Evolutionary conservation across 1,140 invertebrate genomes (phyloP).

Genomic region (Leptestheria dahalacensis): DNA sequence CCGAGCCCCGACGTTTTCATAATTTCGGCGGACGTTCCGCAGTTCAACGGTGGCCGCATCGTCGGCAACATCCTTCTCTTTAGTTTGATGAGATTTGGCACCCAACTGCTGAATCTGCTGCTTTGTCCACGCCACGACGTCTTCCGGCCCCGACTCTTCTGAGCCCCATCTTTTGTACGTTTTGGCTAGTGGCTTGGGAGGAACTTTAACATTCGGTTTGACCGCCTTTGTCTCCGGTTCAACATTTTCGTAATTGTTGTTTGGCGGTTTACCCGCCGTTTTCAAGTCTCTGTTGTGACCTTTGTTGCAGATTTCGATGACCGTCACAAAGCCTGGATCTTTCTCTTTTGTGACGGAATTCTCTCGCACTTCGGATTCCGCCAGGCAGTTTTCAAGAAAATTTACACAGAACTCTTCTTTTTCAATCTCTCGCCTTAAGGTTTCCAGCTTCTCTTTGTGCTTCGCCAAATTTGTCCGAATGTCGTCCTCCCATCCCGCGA

Average conservation of each 20-base stretch:
- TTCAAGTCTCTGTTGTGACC: constrained; percentile 21
- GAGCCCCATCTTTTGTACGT: constrained; percentile 2
- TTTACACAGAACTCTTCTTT: constrained; percentile 81
- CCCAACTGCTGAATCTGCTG: constrained; percentile 14
- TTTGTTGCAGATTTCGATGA: constrained; percentile 17
- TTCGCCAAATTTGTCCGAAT: constrained; percentile 70
- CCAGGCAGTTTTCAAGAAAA: constrained; percentile 63
- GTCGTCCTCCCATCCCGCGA: constrained; percentile 71
- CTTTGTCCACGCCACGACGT: constrained; percentile 12
- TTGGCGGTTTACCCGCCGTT: constrained; percentile 24
- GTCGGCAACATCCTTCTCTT: not conserved
- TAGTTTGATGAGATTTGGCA: not conserved
- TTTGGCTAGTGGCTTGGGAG: not conserved
- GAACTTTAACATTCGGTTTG: constrained; percentile 1
- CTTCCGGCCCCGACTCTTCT: constrained; percentile 1
- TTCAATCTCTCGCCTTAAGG: constrained; percentile 64
- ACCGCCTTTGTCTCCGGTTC: not conserved
- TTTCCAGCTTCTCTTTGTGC: constrained; percentile 58
- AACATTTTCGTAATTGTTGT: not conserved
- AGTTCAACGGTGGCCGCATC: not conserved
- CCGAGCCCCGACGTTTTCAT: constrained; percentile 5
- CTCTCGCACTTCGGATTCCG: constrained; percentile 62
- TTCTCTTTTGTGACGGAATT: constrained; percentile 14
- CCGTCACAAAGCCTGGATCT: constrained; percentile 12
- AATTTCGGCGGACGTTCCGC: not conserved